These are phyloP conservation scores for Carassius carassius DNA, from an alignment of 2,113 vertebrate genomes.

Conservation along the genomic window DNA sequence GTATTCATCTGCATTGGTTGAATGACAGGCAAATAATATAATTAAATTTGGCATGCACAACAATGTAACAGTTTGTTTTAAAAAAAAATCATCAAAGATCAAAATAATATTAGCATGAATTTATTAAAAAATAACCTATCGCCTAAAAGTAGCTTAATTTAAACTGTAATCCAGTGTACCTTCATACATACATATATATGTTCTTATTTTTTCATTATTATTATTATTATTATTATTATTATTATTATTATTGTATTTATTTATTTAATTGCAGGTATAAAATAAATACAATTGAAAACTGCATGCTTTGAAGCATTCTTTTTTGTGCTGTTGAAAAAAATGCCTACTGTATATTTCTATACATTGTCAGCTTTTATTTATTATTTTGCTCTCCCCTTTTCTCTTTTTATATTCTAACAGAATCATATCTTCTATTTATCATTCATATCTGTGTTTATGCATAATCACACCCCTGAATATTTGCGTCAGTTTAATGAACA, in stretches of 20 bases:
- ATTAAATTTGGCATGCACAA: not conserved
- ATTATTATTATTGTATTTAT: no score
- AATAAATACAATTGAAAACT: not conserved
- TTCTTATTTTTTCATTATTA: no score
- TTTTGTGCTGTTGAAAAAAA: not conserved
- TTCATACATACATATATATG: no score
- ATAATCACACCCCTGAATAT: slow-evolving; percentile 64
- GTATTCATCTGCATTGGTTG: not conserved
- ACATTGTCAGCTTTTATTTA: not conserved
- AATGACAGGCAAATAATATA: not conserved
- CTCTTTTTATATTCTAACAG: slow-evolving; percentile 45
- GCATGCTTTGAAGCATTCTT: not conserved
- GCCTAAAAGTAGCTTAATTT: not conserved
- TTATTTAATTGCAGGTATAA: not conserved
- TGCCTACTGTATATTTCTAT: not conserved
- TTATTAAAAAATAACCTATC: not conserved
- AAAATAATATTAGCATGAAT: not conserved
- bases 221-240: no score
- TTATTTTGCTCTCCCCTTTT: not conserved
- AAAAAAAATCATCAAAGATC: not conserved
- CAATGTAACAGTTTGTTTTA: not conserved
- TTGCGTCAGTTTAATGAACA: slow-evolving; percentile 66
- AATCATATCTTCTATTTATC: slow-evolving; percentile 67
- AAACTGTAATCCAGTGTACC: no score
- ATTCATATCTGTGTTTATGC: slow-evolving; percentile 68